Percentiles rank a stretch among this genome's conserved stretches.
Evolutionary conservation across 92 coral and sea anemone genomes (phyloP).

Genomic region (Porites rus): DNA sequence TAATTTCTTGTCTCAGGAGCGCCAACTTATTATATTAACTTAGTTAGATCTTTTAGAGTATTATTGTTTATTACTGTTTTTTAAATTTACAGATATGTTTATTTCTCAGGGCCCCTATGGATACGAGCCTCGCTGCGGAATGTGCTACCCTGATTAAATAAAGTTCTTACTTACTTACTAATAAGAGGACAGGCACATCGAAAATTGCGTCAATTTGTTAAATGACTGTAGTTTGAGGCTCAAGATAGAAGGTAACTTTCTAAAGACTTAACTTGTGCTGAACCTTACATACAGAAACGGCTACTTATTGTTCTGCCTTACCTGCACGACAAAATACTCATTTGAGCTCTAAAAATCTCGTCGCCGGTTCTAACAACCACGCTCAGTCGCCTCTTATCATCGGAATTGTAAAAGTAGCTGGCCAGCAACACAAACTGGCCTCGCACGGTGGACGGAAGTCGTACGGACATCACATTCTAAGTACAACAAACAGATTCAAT

Average conservation of each 20-base stretch:
- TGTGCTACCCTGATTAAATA: no score
- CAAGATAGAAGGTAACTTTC: not conserved
- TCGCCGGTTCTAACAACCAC: constrained; percentile 58
- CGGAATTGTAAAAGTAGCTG: constrained; percentile 68
- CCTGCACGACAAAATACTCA: constrained; percentile 80
- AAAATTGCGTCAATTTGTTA: no score
- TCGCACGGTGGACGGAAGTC: constrained; percentile 44
- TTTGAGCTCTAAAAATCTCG: constrained; percentile 38
- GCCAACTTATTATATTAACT: no score
- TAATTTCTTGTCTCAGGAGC: no score
- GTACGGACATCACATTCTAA: constrained; percentile 54
- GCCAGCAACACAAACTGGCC: constrained; percentile 60
- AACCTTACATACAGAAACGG: not conserved
- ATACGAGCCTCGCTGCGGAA: no score
- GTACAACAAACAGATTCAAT: not conserved
- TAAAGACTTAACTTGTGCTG: not conserved
- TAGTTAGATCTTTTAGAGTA: no score
- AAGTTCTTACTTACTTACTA: no score
- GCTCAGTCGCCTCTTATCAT: constrained; percentile 45
- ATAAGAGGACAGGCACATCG: no score
- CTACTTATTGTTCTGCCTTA: constrained; percentile 16
- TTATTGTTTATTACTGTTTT: no score
- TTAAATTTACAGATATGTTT: no score
- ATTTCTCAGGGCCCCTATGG: no score
- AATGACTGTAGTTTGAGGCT: no score